Percentiles rank a stretch among this genome's conserved stretches.
Evolutionary conservation across 2,888 invertebrate species (phyloP).

Genomic region (Parelbella ahira): DNA sequence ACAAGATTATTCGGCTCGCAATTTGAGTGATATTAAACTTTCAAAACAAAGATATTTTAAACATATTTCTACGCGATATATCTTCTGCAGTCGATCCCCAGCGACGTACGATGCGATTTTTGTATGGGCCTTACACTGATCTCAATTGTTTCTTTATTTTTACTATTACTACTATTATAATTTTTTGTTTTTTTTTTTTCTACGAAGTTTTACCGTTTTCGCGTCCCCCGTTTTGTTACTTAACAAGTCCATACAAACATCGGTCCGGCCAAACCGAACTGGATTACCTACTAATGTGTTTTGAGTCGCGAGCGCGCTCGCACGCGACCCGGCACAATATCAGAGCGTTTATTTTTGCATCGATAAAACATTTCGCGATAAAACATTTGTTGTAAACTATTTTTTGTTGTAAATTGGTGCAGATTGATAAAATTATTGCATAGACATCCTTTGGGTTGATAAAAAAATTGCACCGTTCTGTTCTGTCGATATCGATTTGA

Average conservation of each 20-base stretch:
- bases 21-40: no score
- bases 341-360: conserved; percentile 72
- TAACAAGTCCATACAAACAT: conserved; percentile 64
- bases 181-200: conserved; percentile 38
- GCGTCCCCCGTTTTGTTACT: conserved; percentile 38
- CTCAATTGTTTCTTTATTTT: conserved; percentile 52
- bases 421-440: conserved; percentile 30
- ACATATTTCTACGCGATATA: not conserved
- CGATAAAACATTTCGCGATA: conserved; percentile 49
- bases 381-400: no score
- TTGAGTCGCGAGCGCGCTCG: conserved; percentile 59
- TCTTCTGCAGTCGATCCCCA: not conserved
- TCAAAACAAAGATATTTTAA: no score
- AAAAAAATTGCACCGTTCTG: no score
- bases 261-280: conserved; percentile 36
- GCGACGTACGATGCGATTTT: conserved; percentile 26
- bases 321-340: conserved; percentile 33
- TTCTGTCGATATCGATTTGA: no score
- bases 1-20: no score
- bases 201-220: conserved; percentile 45
- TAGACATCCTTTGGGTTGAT: no score
- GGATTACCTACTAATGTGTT: conserved; percentile 37
- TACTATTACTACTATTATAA: conserved; percentile 23
- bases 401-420: conserved; percentile 30
- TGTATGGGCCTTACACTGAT: conserved; percentile 68